Conservation (phyloP, 2,113 vertebrate species). For the Trinectes maculatus region DNA sequence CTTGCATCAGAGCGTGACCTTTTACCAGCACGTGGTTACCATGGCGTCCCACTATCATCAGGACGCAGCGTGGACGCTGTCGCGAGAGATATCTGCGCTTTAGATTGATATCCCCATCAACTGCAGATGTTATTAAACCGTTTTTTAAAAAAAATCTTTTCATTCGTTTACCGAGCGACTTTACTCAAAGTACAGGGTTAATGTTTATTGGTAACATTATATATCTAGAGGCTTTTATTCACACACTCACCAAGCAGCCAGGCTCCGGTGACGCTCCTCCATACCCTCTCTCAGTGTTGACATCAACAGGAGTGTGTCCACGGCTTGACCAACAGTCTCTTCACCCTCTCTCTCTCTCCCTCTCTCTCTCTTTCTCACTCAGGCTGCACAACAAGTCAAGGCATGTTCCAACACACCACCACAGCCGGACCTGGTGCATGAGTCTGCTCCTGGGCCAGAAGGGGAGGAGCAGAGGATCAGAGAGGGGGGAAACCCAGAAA, state of each 20-base stretch:
- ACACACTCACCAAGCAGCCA: conserved; percentile 47
- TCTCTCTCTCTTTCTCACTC: conserved; percentile 33
- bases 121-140: not conserved
- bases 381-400: conserved; percentile 83
- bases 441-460: conserved; percentile 66
- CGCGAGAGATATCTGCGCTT: not conserved
- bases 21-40: conserved; percentile 51
- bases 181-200: conserved; percentile 21
- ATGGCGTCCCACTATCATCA: conserved; percentile 47
- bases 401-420: conserved; percentile 80
- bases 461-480: conserved; percentile 76
- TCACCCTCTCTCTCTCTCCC: conserved; percentile 5
- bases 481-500: conserved; percentile 70
- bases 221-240: conserved; percentile 21
- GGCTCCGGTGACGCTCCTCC: conserved; percentile 25
- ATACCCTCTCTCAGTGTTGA: conserved; percentile 20
- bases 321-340: conserved; percentile 48
- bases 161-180: too few species aligned
- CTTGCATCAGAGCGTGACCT: conserved; percentile 26
- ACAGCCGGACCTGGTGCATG: conserved; percentile 64
- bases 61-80: conserved; percentile 21
- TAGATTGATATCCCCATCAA: conserved; percentile 3
- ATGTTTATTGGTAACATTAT: conserved; percentile 33
- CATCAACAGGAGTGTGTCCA: conserved; percentile 31
- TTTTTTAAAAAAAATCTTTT: too few species aligned